Base-by-base conservation (phyloP, 92 coral and sea anemone genomes). In the Porites evermanni region DNA sequence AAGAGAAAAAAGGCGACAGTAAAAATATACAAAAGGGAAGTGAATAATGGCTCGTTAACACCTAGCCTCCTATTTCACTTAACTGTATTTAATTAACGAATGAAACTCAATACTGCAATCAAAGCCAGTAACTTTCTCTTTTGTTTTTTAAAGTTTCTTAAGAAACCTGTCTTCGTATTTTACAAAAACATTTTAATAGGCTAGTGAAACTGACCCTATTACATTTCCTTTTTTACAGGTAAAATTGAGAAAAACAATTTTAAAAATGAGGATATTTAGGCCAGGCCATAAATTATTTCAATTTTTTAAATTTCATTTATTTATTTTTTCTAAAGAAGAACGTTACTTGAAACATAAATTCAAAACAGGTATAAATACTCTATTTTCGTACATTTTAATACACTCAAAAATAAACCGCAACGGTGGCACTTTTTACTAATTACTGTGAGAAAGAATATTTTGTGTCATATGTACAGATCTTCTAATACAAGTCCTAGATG, bases 401-500 rank as follows among this genome's bases (percentile, higher is more conserved):
- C 61, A 18, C 23, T 9, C 14, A 38, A 13, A 29, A 24, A 17
- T 38, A 78, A 78, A 78, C 72, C 9, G 5, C 2, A 26, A 29
- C n/a, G 17, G 18, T 1, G 14, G 7, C 16, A 29, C 20, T 53
- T 20, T 38, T 38, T 12, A 32, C 67, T 53, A 51, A 79, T 79
- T 79, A 67, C 74, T 79, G 84, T 79, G 84, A 56, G 84, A 79
- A 79, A 53, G 4, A n/a, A 0, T 23, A 8, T 23, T 52, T 13
- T 16, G 53, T 6, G 38, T 13, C 84, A 79, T 18, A 64, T 79
- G 75, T 51, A 9, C 32, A 13, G 7, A 23, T 29, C 14, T 11
- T 32, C 4, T 7, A 51, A 10, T 16, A 12, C 0, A 53, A 18
- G n/a, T 17, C 20, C 16, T 3, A 38, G 9, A 16, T 20, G 14